phyloP scores from a whole-genome alignment of 1,140 invertebrate genomes.

The Temnothorax longispinosus region DNA sequence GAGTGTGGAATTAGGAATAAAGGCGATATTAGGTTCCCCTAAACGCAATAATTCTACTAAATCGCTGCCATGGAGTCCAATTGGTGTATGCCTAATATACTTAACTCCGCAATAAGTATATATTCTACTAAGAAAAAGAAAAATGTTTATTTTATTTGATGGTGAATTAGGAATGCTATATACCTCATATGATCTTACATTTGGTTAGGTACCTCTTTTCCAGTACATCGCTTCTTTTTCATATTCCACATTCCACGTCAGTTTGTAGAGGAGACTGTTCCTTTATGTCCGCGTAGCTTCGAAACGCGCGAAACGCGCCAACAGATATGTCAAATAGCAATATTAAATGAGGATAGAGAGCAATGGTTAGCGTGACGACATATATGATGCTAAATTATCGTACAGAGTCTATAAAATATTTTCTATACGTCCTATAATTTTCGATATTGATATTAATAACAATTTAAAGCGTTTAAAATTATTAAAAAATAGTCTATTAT shows the following conservation, averaged over 20 bases:
- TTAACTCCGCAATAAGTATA: not conserved
- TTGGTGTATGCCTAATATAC: not conserved
- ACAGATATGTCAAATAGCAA: conserved; percentile 21
- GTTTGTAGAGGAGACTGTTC: not conserved
- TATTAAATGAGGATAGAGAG: not conserved
- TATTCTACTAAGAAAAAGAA: too few relatives aligned
- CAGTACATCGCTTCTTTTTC: not conserved
- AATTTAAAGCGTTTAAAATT: not conserved
- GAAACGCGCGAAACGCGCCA: conserved; percentile 5
- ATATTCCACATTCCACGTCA: conserved; percentile 9
- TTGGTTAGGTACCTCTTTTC: conserved; percentile 1
- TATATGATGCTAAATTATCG: not conserved
- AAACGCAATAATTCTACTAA: not conserved
- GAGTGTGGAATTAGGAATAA: too few relatives aligned
- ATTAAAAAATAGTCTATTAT: not conserved
- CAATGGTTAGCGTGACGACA: not conserved
- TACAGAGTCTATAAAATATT: not conserved
- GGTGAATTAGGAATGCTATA: not conserved
- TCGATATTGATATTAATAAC: not conserved
- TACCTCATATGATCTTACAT: not conserved
- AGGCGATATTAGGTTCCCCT: too few relatives aligned
- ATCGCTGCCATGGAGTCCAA: not conserved
- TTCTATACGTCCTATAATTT: not conserved
- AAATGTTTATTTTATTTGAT: not conserved
- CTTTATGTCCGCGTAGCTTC: not conserved